Percentiles rank a stretch among this genome's conserved stretches.
Conservation (phyloP, 2,113 vertebrate genomes). For the Ictidomys tridecemlineatus region DNA sequence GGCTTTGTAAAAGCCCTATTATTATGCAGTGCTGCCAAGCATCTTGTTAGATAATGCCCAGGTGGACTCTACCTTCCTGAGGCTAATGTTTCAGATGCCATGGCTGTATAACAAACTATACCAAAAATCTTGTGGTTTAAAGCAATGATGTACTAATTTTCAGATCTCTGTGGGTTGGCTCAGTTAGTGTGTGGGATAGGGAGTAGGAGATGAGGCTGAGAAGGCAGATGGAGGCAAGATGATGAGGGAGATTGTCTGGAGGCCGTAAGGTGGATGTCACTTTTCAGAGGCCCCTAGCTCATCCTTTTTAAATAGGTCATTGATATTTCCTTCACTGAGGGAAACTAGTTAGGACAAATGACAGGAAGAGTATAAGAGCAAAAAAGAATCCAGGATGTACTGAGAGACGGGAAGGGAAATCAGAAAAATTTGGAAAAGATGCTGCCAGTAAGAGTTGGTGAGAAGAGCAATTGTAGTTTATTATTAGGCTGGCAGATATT, state of each 20-base stretch:
- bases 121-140: not conserved
- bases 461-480: not conserved
- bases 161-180: not conserved
- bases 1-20: not conserved
- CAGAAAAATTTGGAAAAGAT: not conserved
- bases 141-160: not conserved
- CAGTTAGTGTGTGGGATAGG: not conserved
- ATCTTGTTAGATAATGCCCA: not conserved
- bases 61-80: not conserved
- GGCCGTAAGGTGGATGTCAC: not conserved
- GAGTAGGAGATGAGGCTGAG: not conserved
- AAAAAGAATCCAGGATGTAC: not conserved
- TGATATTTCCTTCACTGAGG: slow-evolving; percentile 13
- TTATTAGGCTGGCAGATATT: not conserved
- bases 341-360: not conserved
- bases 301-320: not conserved
- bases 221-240: not conserved
- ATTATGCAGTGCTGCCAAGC: too few species aligned
- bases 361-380: not conserved
- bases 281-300: not conserved
- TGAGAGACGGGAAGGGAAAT: not conserved
- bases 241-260: not conserved
- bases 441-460: not conserved
- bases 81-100: not conserved
- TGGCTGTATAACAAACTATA: not conserved